Evolutionary conservation across 1,140 invertebrate species (phyloP).

Genomic region (Globodera ellingtonae): DNA sequence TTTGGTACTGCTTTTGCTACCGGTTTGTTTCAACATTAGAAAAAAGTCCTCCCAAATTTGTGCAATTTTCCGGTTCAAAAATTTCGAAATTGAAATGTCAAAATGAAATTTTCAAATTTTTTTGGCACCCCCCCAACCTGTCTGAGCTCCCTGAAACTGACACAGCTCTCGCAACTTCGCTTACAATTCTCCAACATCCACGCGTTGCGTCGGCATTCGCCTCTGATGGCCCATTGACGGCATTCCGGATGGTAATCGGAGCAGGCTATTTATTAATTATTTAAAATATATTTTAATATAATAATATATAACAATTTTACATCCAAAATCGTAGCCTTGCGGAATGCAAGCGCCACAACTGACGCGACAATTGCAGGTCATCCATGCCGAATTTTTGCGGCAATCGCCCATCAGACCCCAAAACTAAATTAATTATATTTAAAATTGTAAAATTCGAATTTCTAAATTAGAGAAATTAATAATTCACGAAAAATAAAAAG

Average conservation of each 20-base stretch:
- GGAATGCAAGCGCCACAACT: constrained; percentile 51
- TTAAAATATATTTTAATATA: too few species aligned
- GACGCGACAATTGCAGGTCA: constrained; percentile 53
- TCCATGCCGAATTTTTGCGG: constrained; percentile 45
- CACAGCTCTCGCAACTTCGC: constrained; percentile 34
- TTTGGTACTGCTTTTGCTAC: too few species aligned
- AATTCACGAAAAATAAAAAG: neutral
- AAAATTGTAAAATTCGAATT: neutral
- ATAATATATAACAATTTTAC: constrained; percentile 23
- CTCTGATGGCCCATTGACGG: constrained; percentile 29
- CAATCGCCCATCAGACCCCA: constrained; percentile 52
- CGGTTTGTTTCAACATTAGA: too few species aligned
- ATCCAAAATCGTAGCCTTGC: constrained; percentile 47
- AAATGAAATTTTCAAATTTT: too few species aligned
- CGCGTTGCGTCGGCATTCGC: constrained; percentile 40
- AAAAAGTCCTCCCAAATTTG: too few species aligned
- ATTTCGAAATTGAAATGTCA: too few species aligned
- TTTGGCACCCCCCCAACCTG: constrained; percentile 3
- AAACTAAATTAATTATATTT: constrained; percentile 31
- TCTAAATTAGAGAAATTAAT: neutral
- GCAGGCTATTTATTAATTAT: constrained; percentile 35
- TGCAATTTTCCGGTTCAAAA: too few species aligned
- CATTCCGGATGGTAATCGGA: constrained; percentile 47
- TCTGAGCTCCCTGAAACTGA: constrained; percentile 31
- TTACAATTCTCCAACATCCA: constrained; percentile 54